Evolutionary conservation across 2,888 invertebrate species (phyloP), one percentile per base, ranked within the genome.

Genomic region (Camptogramma bilineatum): DNA sequence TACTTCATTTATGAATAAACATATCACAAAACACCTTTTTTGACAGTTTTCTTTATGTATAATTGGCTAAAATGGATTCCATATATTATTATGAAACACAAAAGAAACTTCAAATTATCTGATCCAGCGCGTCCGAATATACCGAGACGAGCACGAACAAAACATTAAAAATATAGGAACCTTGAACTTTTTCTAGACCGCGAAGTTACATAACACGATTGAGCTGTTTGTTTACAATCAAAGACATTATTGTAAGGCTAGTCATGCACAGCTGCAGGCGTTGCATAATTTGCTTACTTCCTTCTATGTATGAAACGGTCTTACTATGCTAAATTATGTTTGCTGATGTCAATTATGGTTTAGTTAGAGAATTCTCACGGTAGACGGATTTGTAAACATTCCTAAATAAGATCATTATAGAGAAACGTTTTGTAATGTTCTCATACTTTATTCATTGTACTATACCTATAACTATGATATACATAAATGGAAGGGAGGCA

Each of bases 131-230:
- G 46, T 13, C 5, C 8, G 39, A 28, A 34, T 2, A 16, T n/a
- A 19, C 18, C 44, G 19, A 46, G 16, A 17, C 31, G 52, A 56
- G 21, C 52, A 57, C 56, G 42, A 52, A 24, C 18, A 5, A 50
- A 34, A 47, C 61, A 61, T 56, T 48, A 57, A 53, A 65, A 60
- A 61, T 53, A 50, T 28, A 53, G 42, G 4, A 60, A 58, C 66
- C 66, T 66, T 66, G 66, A 66, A 66, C 66, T 59, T 65, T 54
- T 57, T 58, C 54, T 52, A 52, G 62, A 58, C 52, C 54, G 47
- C 19, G 52, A 31, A 24, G 65, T 61, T 62, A 58, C 52, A 58
- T 24, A 58, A 58, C 53, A 18, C 58, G 54, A 62, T 51, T 34
- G 24, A 52, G 44, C 28, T 31, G 39, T 34, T 57, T 65, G 58